Base-by-base conservation (phyloP, 53 echinoderm and acorn worm genomes). In the Henricia sp. region DNA sequence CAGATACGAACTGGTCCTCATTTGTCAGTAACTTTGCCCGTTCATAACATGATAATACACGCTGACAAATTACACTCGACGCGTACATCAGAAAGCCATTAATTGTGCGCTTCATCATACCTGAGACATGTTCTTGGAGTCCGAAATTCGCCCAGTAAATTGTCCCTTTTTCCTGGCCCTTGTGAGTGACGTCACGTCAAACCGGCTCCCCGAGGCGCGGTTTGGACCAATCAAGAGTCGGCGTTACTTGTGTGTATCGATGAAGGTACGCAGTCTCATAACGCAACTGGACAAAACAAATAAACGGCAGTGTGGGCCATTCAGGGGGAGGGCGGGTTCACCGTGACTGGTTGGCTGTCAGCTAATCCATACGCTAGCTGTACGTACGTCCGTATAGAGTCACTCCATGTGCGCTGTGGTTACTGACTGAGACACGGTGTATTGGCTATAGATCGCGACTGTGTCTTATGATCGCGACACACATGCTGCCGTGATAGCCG, bases 331-430 rank as follows among this genome's bases (percentile, higher is more conserved):
- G 84, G 83, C 91, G 71, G 74, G 84, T n/a, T 80, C 82, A 44
- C 52, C 43, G 90, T 58, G 85, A n/a, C n/a, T 62, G 71, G 82
- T 52, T 38, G 87, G 64, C 91, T 91, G 91, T 91, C 91, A 91
- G 70, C 86, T 86, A 90, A 63, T 34, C 14, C 67, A n/a, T n/a
- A n/a, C n/a, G n/a, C n/a, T n/a, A n/a, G n/a, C n/a, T n/a, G n/a
- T n/a, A n/a, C n/a, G n/a, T n/a, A n/a, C n/a, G n/a, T n/a, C n/a
- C n/a, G n/a, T n/a, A n/a, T n/a, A n/a, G n/a, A n/a, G n/a, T n/a
- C n/a, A n/a, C n/a, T n/a, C n/a, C n/a, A n/a, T n/a, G n/a, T n/a
- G n/a, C n/a, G n/a, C n/a, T n/a, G n/a, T n/a, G n/a, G n/a, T n/a
- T n/a, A n/a, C n/a, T n/a, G n/a, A n/a, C n/a, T n/a, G n/a, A n/a